These are phyloP conservation scores for Dipodomys stephensi DNA, from an alignment of 2,113 vertebrate species.

Conservation along the genomic window DNA sequence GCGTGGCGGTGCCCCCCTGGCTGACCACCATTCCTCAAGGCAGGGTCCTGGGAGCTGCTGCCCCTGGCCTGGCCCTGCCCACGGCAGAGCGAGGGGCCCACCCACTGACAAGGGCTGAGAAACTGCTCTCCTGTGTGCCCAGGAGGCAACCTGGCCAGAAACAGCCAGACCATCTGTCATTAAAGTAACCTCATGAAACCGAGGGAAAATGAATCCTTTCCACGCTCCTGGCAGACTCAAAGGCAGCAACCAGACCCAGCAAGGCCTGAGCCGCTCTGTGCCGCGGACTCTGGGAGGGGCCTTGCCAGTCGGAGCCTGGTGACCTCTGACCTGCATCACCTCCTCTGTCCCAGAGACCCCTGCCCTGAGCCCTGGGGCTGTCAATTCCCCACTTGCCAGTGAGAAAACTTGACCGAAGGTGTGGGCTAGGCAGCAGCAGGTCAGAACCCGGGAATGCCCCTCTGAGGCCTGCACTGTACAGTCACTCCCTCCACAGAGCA, in stretches of 20 bases:
- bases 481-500: background rate
- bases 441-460: background rate
- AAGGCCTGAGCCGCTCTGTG: accelerated
- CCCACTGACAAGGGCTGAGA: accelerated
- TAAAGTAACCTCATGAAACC: background rate
- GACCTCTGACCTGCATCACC: background rate
- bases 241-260: accelerated
- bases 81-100: accelerated
- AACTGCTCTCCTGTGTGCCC: accelerated
- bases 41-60: accelerated
- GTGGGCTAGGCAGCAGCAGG: accelerated
- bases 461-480: accelerated
- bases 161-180: background rate
- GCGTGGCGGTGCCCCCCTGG: background rate
- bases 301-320: background rate
- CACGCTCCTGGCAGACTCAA: background rate
- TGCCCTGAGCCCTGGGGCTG: background rate
- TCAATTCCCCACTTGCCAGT: background rate
- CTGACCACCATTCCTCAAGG: accelerated
- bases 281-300: accelerated
- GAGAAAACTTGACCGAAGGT: background rate
- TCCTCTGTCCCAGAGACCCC: background rate
- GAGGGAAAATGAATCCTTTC: background rate
- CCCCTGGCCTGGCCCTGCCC: accelerated
- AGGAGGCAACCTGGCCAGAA: background rate